phyloP scores from a whole-genome alignment of 1,140 invertebrate species.

The Drosophila gunungcola region DNA sequence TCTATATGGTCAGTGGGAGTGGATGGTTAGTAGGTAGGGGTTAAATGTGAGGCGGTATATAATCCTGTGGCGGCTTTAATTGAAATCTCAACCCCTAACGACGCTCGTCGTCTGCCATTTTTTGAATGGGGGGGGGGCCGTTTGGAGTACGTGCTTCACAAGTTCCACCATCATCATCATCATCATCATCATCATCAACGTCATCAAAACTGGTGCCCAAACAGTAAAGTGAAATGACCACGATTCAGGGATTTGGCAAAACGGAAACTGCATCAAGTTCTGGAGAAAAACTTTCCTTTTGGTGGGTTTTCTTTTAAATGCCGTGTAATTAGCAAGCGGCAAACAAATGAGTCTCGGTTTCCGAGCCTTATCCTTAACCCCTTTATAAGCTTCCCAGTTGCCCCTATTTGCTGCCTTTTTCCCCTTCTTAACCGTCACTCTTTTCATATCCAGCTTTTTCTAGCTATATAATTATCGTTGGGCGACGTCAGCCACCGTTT shows the following conservation, averaged over 20 bases:
- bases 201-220: slow-evolving; percentile 42
- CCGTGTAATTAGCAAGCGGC: slow-evolving; percentile 61
- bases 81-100: slow-evolving; percentile 70
- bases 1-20: slow-evolving; percentile 43
- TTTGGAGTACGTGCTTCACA: slow-evolving; percentile 73
- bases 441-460: slow-evolving; percentile 10
- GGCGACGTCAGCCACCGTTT: slow-evolving; percentile 37
- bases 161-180: slow-evolving; percentile 22
- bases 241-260: slow-evolving; percentile 37
- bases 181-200: slow-evolving; percentile 2
- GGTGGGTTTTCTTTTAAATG: slow-evolving; percentile 37
- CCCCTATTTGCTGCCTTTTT: neutral
- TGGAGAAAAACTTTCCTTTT: slow-evolving; percentile 25
- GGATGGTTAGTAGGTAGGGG: neutral
- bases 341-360: slow-evolving; percentile 40
- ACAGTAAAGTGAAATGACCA: slow-evolving; percentile 26
- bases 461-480: slow-evolving; percentile 63
- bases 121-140: slow-evolving; percentile 54
- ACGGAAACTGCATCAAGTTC: slow-evolving; percentile 39
- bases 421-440: neutral
- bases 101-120: slow-evolving; percentile 36
- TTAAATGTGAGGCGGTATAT: slow-evolving; percentile 18
- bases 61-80: slow-evolving; percentile 67
- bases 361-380: slow-evolving; percentile 23
- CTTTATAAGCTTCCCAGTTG: slow-evolving; percentile 2